Percentiles rank a stretch among this genome's conserved stretches.
Evolutionary conservation across 2,888 invertebrate species (phyloP).

Genomic region (Eristalinus aeneus): DNA sequence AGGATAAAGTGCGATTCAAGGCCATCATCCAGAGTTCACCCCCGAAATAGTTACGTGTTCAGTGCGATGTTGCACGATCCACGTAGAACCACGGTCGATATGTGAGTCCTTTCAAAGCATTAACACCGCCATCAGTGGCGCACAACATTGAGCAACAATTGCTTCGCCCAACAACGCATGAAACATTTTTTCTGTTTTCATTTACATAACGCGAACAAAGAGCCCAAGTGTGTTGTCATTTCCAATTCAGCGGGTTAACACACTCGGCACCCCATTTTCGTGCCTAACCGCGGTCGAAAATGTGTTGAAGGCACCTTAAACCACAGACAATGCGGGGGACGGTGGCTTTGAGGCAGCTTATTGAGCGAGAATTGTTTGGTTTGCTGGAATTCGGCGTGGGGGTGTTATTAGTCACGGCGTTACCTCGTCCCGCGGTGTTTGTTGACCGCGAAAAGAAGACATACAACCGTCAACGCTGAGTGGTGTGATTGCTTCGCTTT

Average conservation of each 20-base stretch:
- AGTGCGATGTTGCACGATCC: not conserved
- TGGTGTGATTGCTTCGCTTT: slow-evolving; percentile 28
- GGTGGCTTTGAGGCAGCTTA: not conserved
- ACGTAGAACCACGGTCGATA: not conserved
- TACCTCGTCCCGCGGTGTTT: not conserved
- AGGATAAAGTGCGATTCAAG: too few relatives aligned
- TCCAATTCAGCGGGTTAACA: not conserved
- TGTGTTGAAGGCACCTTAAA: not conserved
- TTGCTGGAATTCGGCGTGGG: not conserved
- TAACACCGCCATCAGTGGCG: not conserved
- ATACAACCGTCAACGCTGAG: slow-evolving; percentile 22
- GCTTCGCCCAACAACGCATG: not conserved
- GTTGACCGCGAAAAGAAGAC: slow-evolving; percentile 36
- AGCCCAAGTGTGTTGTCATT: not conserved
- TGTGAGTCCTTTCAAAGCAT: not conserved
- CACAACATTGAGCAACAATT: not conserved
- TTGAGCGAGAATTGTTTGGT: not conserved
- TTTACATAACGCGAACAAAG: not conserved
- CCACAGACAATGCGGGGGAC: not conserved
- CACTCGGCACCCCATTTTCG: not conserved
- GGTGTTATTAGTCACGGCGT: slow-evolving; percentile 2
- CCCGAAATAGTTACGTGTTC: not conserved
- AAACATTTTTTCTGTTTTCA: not conserved
- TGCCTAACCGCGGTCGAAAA: not conserved
- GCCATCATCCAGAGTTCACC: not conserved